Evolutionary conservation across 2,113 vertebrate genomes (phyloP).

Genomic region (Epinephelus fuscoguttatus): DNA sequence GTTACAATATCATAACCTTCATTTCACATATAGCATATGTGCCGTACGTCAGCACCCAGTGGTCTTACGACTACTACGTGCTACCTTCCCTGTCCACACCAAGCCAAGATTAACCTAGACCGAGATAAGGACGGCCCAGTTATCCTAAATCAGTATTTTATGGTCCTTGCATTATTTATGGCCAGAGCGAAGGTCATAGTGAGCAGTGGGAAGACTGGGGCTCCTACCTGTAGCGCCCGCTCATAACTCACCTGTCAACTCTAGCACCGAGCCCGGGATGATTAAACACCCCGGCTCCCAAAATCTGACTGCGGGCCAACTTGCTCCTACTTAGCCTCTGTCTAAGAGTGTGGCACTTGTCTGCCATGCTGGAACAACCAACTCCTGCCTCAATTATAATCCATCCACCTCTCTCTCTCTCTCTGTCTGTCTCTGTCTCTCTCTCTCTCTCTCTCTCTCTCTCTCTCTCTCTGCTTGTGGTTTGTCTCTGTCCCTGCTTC

Average conservation of each 20-base stretch:
- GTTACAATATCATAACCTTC: too few relatives aligned
- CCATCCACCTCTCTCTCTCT: constrained; percentile 10
- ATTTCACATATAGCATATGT: background rate
- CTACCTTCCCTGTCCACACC: background rate
- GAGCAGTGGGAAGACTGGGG: constrained; percentile 58
- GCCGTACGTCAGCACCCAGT: background rate
- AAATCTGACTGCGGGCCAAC: constrained; percentile 76
- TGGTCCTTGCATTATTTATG: constrained; percentile 77
- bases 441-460: background rate
- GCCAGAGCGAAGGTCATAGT: constrained; percentile 76
- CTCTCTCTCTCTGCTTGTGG: background rate
- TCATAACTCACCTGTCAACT: constrained; percentile 82
- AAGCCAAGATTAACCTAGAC: constrained; percentile 39
- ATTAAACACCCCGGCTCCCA: constrained; percentile 74
- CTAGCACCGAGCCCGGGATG: constrained; percentile 61
- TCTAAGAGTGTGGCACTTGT: constrained; percentile 60
- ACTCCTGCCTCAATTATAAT: constrained; percentile 59
- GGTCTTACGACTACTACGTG: background rate
- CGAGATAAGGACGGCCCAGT: constrained; percentile 44
- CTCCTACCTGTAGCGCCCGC: constrained; percentile 71
- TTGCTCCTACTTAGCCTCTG: constrained; percentile 75
- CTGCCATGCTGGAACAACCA: constrained; percentile 60
- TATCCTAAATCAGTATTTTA: constrained; percentile 79
- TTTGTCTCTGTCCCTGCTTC: constrained; percentile 30
- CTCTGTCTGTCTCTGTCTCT: background rate